These are phyloP conservation scores for Callimorpha dominula DNA, from an alignment of 2,888 invertebrate species.

Conservation along the genomic window DNA sequence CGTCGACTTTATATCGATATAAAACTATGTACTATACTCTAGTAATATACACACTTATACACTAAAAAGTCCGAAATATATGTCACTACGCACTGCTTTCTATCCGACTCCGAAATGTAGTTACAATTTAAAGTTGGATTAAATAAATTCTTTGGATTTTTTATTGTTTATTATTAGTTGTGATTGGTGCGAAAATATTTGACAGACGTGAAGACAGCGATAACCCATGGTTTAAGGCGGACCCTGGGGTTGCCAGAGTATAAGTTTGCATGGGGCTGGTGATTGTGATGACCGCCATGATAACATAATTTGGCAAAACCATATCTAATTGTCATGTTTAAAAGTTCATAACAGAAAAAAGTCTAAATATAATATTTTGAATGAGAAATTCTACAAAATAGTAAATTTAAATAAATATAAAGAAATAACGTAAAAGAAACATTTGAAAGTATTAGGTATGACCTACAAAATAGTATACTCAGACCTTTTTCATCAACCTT, in stretches of 20 bases:
- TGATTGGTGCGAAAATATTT: conserved; percentile 24
- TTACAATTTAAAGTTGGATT: conserved; percentile 30
- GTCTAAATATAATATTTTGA: conserved; percentile 6
- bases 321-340: conserved; percentile 23
- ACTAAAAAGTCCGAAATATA: conserved; percentile 66
- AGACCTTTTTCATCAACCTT: background rate
- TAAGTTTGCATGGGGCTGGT: conserved; percentile 26
- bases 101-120: conserved; percentile 23
- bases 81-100: conserved; percentile 73
- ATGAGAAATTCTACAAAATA: background rate
- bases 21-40: conserved; percentile 71
- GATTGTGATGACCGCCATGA: conserved; percentile 21
- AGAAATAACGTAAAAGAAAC: background rate
- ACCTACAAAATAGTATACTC: conserved; percentile 12
- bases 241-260: conserved; percentile 32
- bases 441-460: background rate
- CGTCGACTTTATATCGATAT: conserved; percentile 53
- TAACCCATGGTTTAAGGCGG: conserved; percentile 41
- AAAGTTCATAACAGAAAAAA: conserved; percentile 3
- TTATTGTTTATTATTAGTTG: conserved; percentile 35
- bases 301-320: conserved; percentile 1
- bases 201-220: conserved; percentile 28
- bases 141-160: conserved; percentile 51
- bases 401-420: background rate
- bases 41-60: conserved; percentile 74